phyloP scores from a whole-genome alignment of 1,140 invertebrate genomes.

The Aphis craccivora region DNA sequence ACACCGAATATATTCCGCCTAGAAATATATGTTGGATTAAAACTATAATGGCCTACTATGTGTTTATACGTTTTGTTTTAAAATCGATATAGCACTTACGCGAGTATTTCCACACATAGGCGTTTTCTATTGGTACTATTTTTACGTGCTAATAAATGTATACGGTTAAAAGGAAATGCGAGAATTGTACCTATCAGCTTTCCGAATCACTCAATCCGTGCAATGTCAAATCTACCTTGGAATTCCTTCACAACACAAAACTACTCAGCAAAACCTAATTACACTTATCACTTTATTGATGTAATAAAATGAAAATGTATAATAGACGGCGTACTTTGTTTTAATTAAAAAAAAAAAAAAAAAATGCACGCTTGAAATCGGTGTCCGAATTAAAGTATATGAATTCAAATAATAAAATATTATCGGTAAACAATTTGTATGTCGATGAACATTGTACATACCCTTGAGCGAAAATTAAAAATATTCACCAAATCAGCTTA shows the following conservation, averaged over 20 bases:
- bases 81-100: background rate
- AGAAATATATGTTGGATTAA: background rate
- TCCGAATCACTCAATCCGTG: too few relatives aligned
- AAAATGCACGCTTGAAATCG: background rate
- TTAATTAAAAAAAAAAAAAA: too few relatives aligned
- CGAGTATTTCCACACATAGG: background rate
- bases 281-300: too few relatives aligned
- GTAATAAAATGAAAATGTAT: too few relatives aligned
- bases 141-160: background rate
- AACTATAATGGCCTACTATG: background rate
- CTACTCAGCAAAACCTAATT: too few relatives aligned
- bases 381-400: background rate
- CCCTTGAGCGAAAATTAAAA: background rate
- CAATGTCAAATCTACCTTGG: too few relatives aligned
- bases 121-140: background rate
- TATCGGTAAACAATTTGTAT: background rate
- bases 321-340: too few relatives aligned
- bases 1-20: too few relatives aligned
- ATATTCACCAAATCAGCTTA: background rate
- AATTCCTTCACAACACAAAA: too few relatives aligned
- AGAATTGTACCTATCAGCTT: too few relatives aligned
- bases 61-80: background rate
- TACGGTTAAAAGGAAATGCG: too few relatives aligned
- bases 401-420: background rate
- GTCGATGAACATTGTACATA: too few relatives aligned